Base-by-base conservation (phyloP, 2,113 vertebrate genomes). In the Crotophaga sulcirostris region DNA sequence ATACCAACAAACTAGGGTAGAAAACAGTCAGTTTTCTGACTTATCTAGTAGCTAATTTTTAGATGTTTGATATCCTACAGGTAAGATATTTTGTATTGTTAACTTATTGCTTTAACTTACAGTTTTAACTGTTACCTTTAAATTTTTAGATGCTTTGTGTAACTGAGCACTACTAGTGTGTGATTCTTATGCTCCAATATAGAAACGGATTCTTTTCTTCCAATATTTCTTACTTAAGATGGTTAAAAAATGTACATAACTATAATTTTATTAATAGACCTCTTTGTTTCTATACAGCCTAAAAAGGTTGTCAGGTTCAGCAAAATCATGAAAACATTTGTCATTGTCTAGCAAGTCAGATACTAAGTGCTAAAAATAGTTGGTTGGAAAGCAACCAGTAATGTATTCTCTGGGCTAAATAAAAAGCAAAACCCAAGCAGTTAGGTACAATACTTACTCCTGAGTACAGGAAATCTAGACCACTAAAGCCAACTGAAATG, bases 1-100 rank as follows among this genome's bases (percentile, higher is more conserved):
- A 97, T 94, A 78, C 63, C 64, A 83, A 13, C 38, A 70, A 47
- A 73, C 52, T 91, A 84, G 80, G 60, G 55, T 77, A 96, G 91
- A 95, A 80, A 73, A n/a, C 67, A 85, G 34, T 5, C 42, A 80
- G n/a, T 84, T 77, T 58, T 89, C 60, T 52, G 26, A 51, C 87
- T 91, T 79, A 29, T 51, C 79, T 44, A 56, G n/a, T 3, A 80
- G 28, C 0, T 0, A 28, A 31, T 56, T 81, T 75, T 90, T 26
- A 84, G 34, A 24, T 67, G 16, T 70, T 85, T 90, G 56, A 77
- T 59, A 84, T 45, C 47, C 24, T 83, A 84, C 66, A 81, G 36
- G 49, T 89, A 78, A 42, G 20, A 49, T 1, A 1, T 11, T 89
- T 68, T 38, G 3, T 51, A 20, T 29, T 38, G 23, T 36, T 45